Base-by-base conservation (phyloP, 2,113 vertebrate genomes). In the Asarcornis scutulata region DNA sequence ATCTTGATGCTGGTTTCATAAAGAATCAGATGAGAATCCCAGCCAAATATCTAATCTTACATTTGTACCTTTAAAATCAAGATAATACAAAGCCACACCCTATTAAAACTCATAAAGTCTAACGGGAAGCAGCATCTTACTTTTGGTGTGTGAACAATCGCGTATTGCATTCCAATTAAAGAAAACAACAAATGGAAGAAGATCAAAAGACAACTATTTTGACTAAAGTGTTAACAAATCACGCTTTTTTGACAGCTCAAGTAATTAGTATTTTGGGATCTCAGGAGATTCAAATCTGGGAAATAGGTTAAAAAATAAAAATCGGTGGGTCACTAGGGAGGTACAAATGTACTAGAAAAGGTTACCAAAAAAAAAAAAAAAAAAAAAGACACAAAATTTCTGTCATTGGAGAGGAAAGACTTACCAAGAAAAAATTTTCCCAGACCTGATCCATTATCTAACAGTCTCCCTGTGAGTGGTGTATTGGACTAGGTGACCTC, bases 321-420 rank as follows among this genome's bases (percentile, higher is more conserved):
- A 32, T 34, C 26, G 13, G 38, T 17, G 32, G 13, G 46, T 74
- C 38, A 36, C 29, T 15, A 36, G 20, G 46, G 46, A 62, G 26
- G 7, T 68, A 27, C 40, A 25, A 26, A 8, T 18, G 7, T 40
- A n/a, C 23, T n/a, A n/a, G 23, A 78, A 67, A 25, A 66, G 7
- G 4, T 38, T 72, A 67, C 0, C 0, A 46, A 20, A 26, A 25
- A 46, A 18, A 46, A 46, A 44, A 17, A 46, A 46, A 46, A 18
- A 46, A 46, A 46, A 17, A 44, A 17, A 44, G 1, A 10, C 40
- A 5, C 40, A 55, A 55, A 60, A 32, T 55, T 60, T 78, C 29
- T 0, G 0, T 55, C 25, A 13, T 60, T 48, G 9, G 53, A 13
- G 20, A 11, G 40, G 78, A 52, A 55, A 60, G 20, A 23, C 7